Base-by-base conservation (phyloP, 92 coral and sea anemone species). In the Siderastrea siderea region DNA sequence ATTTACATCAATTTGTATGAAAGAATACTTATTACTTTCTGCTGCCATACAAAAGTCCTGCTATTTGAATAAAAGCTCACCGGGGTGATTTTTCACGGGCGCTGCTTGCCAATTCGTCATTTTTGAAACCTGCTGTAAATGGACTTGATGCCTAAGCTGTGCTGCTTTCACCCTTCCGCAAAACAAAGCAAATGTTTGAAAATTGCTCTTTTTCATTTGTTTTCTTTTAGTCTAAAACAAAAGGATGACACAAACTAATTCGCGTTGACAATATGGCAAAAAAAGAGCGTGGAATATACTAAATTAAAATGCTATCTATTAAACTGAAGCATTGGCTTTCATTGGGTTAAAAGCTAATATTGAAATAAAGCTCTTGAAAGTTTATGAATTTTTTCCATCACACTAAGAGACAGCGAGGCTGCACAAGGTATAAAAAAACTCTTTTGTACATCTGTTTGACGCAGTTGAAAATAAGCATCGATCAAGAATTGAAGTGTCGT, bases 1-100 rank as follows among this genome's bases (percentile, higher is more conserved):
- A 95, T 93, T 93, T 93, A 55, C 94, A 88, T 90, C 91, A 86
- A 87, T 91, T 90, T 77, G 74, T 88, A 78, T 80, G 86, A 84
- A 86, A 93, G 82, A 75, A 49, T 75, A 78, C 82, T 66, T 76
- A 93, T 90, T 87, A 85, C 64, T 84, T 78, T 66, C 85, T 52
- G 88, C 73, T 95, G 87, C 93, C 73, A 80, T 66, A 82, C 88
- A 75, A 89, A 87, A 87, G 73, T 76, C 94, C 58, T 74, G 82
- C 96, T 75, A 95, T 87, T 91, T 74, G 91, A 85, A 71, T 53
- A 71, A 79, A 84, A 82, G 75, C 79, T 77, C 74, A 26, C 70
- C 26, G 71, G 54, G 82, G 68, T 78, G 78, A 78, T 90, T 90
- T 84, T 77, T 85, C 77, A 45, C 16, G 65, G 15, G 15, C 74